phyloP scores from a whole-genome alignment of 2,113 vertebrate species.

The Toxotes chatareus region DNA sequence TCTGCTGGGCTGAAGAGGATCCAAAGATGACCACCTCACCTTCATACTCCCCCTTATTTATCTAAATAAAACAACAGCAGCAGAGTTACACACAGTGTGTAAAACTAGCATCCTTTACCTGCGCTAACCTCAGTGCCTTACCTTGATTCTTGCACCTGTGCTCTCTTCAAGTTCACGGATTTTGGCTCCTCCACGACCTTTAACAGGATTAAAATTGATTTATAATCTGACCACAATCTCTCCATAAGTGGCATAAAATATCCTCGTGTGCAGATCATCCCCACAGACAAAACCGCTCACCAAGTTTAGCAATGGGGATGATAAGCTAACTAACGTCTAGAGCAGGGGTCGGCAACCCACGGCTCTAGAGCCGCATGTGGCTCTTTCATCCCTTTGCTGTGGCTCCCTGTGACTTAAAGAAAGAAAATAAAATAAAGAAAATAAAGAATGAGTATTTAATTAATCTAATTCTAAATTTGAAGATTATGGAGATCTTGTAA shows the following conservation, averaged over 20 bases:
- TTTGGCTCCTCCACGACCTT: constrained; percentile 92
- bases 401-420: too few relatives aligned
- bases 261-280: too few relatives aligned
- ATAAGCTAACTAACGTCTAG: neutral
- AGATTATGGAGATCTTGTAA: too few relatives aligned
- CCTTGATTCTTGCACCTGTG: constrained; percentile 91
- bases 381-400: too few relatives aligned
- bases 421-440: too few relatives aligned
- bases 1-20: constrained; percentile 83
- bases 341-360: too few relatives aligned
- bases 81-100: neutral
- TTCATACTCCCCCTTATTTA: constrained; percentile 85
- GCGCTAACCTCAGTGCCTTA: constrained; percentile 47
- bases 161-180: constrained; percentile 90
- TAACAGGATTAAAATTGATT: neutral
- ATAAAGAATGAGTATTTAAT: too few relatives aligned
- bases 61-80: constrained; percentile 69
- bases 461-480: too few relatives aligned
- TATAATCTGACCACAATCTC: neutral
- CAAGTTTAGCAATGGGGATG: neutral
- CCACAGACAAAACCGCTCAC: neutral
- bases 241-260: neutral
- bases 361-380: too few relatives aligned
- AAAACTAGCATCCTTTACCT: neutral
- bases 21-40: constrained; percentile 91